Evolutionary conservation across 2,113 vertebrate species (phyloP).

Genomic region (Tragelaphus imberbis): DNA sequence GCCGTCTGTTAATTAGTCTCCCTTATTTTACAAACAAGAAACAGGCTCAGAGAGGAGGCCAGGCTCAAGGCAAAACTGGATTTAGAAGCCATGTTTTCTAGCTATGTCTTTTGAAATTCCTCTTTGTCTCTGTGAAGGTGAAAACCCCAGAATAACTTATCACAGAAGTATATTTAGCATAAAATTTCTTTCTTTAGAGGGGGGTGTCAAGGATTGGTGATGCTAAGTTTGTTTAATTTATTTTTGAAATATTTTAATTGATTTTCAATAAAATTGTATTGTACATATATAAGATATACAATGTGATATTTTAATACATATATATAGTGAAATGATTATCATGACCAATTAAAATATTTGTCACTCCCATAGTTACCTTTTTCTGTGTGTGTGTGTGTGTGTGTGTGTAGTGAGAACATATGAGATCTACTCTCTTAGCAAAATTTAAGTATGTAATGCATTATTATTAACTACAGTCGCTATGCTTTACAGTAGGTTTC

Average conservation of each 20-base stretch:
- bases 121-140: background rate
- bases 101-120: constrained; percentile 12
- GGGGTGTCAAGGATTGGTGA: background rate
- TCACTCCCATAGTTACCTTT: background rate
- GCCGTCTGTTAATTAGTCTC: background rate
- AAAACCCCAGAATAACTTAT: constrained; percentile 11
- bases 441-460: background rate
- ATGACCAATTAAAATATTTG: background rate
- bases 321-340: background rate
- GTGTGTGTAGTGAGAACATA: background rate
- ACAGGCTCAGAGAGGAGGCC: background rate
- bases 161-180: background rate
- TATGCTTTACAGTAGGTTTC: background rate
- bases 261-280: background rate
- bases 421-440: background rate
- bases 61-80: background rate
- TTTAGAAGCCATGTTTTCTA: background rate
- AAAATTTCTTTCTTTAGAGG: background rate
- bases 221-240: background rate
- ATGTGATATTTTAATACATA: background rate
- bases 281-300: background rate
- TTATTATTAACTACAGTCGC: background rate
- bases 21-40: background rate
- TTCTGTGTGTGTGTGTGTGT: background rate
- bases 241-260: background rate